These are phyloP conservation scores for Catostylus mosaicus DNA, from an alignment of 30 jellyfish, hydroid and myxozoan genomes.

Conservation along the genomic window DNA sequence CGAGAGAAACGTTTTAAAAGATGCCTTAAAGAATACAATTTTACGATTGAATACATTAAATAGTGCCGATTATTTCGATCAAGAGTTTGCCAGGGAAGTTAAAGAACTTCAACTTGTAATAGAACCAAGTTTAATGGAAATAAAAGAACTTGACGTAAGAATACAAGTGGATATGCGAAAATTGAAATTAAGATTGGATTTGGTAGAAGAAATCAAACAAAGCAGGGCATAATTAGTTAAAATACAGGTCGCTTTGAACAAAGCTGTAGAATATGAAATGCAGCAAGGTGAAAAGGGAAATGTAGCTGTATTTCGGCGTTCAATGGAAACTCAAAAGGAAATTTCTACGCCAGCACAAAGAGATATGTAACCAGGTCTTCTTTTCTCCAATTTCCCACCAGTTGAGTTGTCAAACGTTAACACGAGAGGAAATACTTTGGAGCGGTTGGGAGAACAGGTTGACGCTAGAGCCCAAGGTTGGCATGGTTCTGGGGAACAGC, in stretches of 20 bases:
- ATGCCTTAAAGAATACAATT: slow-evolving; percentile 8
- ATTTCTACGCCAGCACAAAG: neutral
- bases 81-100: slow-evolving; percentile 17
- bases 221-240: slow-evolving; percentile 26
- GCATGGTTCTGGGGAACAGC: neutral
- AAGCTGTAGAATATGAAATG: neutral
- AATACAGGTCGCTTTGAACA: slow-evolving; percentile 17
- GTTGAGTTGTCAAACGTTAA: too few species aligned
- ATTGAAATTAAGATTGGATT: neutral
- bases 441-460: slow-evolving; percentile 1
- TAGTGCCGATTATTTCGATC: neutral
- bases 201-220: slow-evolving; percentile 21
- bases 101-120: slow-evolving; percentile 14
- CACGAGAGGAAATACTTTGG: neutral
- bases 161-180: slow-evolving; percentile 14
- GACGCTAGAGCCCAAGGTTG: neutral
- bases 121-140: slow-evolving; percentile 25
- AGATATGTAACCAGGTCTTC: slow-evolving; percentile 9
- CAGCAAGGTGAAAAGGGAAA: too few species aligned
- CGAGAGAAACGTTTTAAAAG: slow-evolving; percentile 25
- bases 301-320: too few species aligned
- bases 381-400: slow-evolving; percentile 20
- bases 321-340: slow-evolving; percentile 1
- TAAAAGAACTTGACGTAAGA: slow-evolving; percentile 8
- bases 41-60: neutral